Conservation (phyloP, 1,140 invertebrate genomes). For the Euglossa dilemma region DNA sequence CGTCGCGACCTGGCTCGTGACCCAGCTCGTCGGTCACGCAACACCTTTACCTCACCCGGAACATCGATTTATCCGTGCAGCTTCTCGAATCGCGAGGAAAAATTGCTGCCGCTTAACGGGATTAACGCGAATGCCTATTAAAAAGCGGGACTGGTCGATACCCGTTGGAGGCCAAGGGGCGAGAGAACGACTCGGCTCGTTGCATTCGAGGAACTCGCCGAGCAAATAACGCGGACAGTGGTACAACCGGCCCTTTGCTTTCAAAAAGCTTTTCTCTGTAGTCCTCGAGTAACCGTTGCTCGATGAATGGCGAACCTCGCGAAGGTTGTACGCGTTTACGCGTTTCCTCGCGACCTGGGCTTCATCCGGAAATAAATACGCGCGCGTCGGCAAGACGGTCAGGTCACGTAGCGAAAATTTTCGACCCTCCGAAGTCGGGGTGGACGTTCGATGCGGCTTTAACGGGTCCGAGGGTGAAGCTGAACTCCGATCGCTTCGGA, state of each 20-base stretch:
- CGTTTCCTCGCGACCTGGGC: neutral
- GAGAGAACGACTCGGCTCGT: neutral
- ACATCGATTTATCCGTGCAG: no score
- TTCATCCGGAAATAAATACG: conserved; percentile 17
- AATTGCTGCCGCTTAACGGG: neutral
- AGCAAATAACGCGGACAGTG: conserved; percentile 30
- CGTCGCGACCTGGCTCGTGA: no score
- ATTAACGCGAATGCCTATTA: neutral
- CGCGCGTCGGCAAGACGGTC: conserved; percentile 33
- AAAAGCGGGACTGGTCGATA: neutral
- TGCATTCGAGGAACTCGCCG: neutral
- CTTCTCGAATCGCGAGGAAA: no score
- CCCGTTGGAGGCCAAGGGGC: neutral
- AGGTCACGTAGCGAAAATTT: conserved; percentile 53
- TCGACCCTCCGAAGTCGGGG: neutral
- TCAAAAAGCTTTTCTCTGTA: conserved; percentile 49
- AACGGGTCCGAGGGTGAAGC: neutral
- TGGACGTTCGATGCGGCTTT: conserved; percentile 4
- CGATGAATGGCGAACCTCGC: conserved; percentile 36
- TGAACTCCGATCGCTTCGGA: neutral
- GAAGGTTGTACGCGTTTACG: neutral
- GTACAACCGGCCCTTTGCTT: conserved; percentile 6
- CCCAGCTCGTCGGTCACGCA: neutral
- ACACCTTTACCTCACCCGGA: no score
- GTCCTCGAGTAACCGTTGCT: conserved; percentile 2